Base-by-base conservation (phyloP, 2,113 vertebrate species). In the Oryzias melastigma region DNA sequence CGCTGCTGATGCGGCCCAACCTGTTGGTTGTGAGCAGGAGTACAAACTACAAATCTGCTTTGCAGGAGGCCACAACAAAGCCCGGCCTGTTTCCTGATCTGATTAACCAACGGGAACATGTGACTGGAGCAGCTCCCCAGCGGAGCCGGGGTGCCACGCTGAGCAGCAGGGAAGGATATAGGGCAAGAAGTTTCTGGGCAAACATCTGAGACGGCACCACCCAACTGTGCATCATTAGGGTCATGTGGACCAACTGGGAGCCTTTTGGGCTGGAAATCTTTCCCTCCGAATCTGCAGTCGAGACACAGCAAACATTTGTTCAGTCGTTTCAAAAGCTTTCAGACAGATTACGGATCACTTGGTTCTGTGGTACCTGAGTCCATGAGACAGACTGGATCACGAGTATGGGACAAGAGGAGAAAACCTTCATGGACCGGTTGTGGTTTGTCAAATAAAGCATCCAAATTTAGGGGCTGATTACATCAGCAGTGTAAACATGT, bases 151-250 rank as follows among this genome's bases (percentile, higher is more conserved):
- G 52, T 1, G 2, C 22, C 10, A 47, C 49, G 52, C 49, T 3
- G 49, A 43, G 55, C 48, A 7, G 54, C 50, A 22, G 42, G 55
- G 68, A 42, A 92, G 91, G 92, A 93, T 93, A 93, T 93, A 92
- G 77, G 59, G 83, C 62, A 54, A 91, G 86, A 61, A 93, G 86
- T 75, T 91, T 91, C 79, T 91, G 85, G 68, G 88, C 87, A 16
- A 93, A 92, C 19, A 59, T 76, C 67, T 90, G 87, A 13, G 92
- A 93, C 2, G 92, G 86, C 10, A 93, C 88, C 0, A 93, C 88
- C 92, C 92, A 93, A 57, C 86, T 89, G 80, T 93, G 92, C 91
- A 93, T 93, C 92, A 93, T 93, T 76, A 93, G 82, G 56, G 88
- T 91, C 91, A 93, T 92, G 52, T 89, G 82, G 68, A 93, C 91